phyloP scores from a whole-genome alignment of 2,888 invertebrate genomes.

The Kryphioiulus occultus region DNA sequence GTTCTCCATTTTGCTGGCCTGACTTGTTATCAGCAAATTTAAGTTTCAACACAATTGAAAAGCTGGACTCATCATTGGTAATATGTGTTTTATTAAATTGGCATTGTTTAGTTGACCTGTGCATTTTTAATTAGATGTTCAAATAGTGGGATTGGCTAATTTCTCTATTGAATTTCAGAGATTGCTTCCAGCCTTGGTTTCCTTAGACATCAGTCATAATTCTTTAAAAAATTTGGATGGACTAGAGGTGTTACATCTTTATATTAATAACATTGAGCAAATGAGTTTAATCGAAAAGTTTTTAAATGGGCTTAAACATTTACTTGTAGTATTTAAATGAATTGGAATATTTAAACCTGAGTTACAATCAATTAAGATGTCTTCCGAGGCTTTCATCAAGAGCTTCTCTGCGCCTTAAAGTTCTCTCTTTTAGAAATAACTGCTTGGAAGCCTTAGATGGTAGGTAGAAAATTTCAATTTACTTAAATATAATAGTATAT shows the following conservation, averaged over 20 bases:
- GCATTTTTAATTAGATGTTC: slow-evolving; percentile 11
- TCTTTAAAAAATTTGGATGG: slow-evolving; percentile 66
- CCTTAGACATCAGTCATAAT: slow-evolving; percentile 73
- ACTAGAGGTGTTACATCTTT: slow-evolving; percentile 46
- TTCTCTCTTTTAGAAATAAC: slow-evolving; percentile 71
- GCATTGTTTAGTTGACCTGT: background rate
- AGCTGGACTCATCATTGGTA: slow-evolving; percentile 49
- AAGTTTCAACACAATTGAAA: slow-evolving; percentile 48
- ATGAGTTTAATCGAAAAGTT: background rate
- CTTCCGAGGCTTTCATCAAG: slow-evolving; percentile 69
- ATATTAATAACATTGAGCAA: background rate
- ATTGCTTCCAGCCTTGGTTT: slow-evolving; percentile 70
- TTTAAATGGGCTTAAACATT: background rate
- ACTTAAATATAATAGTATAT: background rate
- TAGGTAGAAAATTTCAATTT: slow-evolving; percentile 60
- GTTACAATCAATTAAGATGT: slow-evolving; percentile 70
- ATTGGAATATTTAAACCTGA: slow-evolving; percentile 71
- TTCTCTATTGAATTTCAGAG: slow-evolving; percentile 59
- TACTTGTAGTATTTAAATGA: slow-evolving; percentile 67
- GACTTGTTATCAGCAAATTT: slow-evolving; percentile 49
- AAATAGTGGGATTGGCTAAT: background rate
- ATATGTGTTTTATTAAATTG: background rate
- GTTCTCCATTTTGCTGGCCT: slow-evolving; percentile 49
- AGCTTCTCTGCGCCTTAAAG: slow-evolving; percentile 67
- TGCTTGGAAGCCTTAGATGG: slow-evolving; percentile 71